Evolutionary conservation across 2,797 vertebrate species (phyloP), one percentile per base, ranked within the genome.

Genomic region (Vipera ursinii): DNA sequence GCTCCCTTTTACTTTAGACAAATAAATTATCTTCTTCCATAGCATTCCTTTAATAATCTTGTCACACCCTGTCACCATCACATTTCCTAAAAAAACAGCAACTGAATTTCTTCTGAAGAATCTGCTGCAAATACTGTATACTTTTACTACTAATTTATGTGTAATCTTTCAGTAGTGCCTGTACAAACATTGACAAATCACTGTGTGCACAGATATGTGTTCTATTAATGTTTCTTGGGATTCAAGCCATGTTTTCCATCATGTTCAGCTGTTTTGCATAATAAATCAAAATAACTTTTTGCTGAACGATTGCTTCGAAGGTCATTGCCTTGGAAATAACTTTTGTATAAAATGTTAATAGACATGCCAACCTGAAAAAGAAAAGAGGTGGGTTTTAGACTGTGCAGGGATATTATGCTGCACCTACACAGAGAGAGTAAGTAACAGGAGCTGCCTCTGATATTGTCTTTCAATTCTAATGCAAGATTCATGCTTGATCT

Each of bases 391-490:
- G 87, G 93, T 89, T 28, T 53, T 5, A 1, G 87, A 51, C n/a
- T 93, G 14, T 89, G 87, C 90, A 91, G 93, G 90, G 82, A 60
- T 89, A 55, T 14, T 94, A 95, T 65, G 60, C 82, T 92, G 89
- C 51, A 93, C 93, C 93, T 59, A 4, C 9, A 87, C 95, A 92
- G 55, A 91, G 93, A 92, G 93, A 95, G 85, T 26, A 90, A 91
- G 90, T 88, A 94, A 96, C 92, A 92, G 95, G 93, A 97, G 94
- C 95, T 95, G 48, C 59, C 0, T 17, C 0, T 51, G 44, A n/a
- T 89, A 94, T 96, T 94, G 89, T 86, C 90, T 94, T 95, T 94
- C 95, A n/a, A 93, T 93, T 89, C 94, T 96, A 94, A 97, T 96
- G 94, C 94, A 97, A 97, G 88, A 97, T 96, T 95, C 95, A 95